Evolutionary conservation across 1,140 invertebrate genomes (phyloP), one percentile per base, ranked within the genome.

Genomic region (Maniola jurtina): DNA sequence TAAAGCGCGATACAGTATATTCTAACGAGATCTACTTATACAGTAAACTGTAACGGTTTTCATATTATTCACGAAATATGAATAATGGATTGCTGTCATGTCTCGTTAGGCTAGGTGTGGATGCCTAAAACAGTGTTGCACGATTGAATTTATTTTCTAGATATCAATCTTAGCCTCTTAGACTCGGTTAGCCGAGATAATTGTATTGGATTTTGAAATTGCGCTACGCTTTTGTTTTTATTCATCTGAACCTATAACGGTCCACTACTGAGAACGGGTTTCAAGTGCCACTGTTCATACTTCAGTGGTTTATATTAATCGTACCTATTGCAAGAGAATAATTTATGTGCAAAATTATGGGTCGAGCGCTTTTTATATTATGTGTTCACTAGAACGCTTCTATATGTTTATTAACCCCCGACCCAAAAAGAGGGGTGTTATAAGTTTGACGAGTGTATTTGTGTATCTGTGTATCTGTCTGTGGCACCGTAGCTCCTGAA

Each of bases 31-130:
- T 34, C 54, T 35, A 33, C 38, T 59, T 65, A 59, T 65, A 52
- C 68, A 70, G 60, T 63, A 60, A 70, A 70, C 52, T 65, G 64
- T 66, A 66, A 62, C 64, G 57, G 61, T 63, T 64, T 62, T 64
- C 64, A 72, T 65, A 45, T 68, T 65, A 72, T 72, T 72, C 62
- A 65, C 45, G 64, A 71, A 70, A 68, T 68, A 72, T 72, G 70
- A 72, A 72, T 72, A 72, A 72, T 72, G 70, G 54, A 68, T 56
- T 34, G 47, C 65, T 67, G 66, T 71, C 69, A 68, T 56, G 63
- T 68, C 62, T 72, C 63, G 62, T 72, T 72, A 72, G 48, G 57
- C 62, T 15, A 47, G 66, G 66, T 68, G 66, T 48, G 55, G 45
- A 64, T 63, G 10, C 60, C 66, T 63, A 63, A 68, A 63, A 68